A percentile compares a stretch with the other conserved stretches of the same genome.
Conservation (phyloP, 2,797 vertebrate genomes). For the Sternotherus odoratus region DNA sequence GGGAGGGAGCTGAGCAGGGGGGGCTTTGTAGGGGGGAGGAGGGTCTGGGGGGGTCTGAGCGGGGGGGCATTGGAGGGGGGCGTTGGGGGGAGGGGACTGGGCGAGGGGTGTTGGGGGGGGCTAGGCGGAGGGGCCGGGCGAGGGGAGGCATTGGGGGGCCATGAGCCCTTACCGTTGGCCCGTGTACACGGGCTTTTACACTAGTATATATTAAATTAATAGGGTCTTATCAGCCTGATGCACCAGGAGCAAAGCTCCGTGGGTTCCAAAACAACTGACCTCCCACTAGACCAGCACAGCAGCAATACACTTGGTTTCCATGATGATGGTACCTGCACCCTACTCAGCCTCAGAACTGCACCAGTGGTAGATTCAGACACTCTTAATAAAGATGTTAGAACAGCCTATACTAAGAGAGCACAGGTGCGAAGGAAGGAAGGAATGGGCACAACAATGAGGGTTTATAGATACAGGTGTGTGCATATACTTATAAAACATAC, state of each 20-base stretch:
- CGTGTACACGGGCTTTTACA: too few species aligned
- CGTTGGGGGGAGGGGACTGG: too few species aligned
- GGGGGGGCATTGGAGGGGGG: too few species aligned
- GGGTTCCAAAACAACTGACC: background rate
- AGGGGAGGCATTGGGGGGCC: too few species aligned
- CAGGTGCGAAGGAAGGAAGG: background rate
- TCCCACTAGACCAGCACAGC: background rate
- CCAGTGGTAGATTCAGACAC: background rate
- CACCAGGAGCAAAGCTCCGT: background rate
- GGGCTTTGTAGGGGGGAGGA: too few species aligned
- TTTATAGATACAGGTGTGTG: background rate
- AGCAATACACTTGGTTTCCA: fast-evolving
- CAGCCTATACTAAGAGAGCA: background rate
- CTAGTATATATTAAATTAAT: background rate
- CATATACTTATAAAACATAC: background rate
- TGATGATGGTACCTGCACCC: background rate
- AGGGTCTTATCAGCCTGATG: background rate
- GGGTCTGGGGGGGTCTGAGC: too few species aligned
- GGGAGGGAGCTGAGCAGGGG: too few species aligned
- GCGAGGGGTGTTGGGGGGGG: too few species aligned
- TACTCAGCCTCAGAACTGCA: background rate
- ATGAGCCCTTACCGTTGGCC: too few species aligned
- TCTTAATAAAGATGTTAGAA: fast-evolving
- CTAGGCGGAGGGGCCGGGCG: too few species aligned
- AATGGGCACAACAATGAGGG: background rate